Evolutionary conservation across 2,888 invertebrate genomes (phyloP), one percentile per base, ranked within the genome.

Genomic region (Drosophila percnosoma): DNA sequence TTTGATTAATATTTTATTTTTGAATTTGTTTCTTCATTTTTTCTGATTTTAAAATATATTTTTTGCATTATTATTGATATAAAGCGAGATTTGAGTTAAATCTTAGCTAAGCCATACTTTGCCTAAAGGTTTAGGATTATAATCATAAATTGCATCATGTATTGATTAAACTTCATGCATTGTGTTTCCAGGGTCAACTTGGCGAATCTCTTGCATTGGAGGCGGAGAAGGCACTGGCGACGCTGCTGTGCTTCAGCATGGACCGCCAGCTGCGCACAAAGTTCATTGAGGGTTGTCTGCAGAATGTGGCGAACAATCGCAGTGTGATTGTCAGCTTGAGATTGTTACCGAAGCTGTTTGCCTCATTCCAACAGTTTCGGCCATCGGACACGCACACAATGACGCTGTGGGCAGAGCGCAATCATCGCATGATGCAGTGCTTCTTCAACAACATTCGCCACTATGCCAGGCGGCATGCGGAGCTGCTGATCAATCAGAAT

Each of bases 221-320:
- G 93, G 98, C 98, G 1, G 98, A 99, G 92, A 98, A 98, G 89
- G 97, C 97, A 2, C 94, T 99, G 0, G 97, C 97, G 84, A 97
- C 97, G 82, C 93, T 98, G 31, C 94, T 99, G 1, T 98, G 98
- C 91, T 98, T 97, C 90, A 98, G 97, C 89, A 97, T 97, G 2
- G 98, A 98, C 92, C 96, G 97, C 80, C 95, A 97, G 74, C 97
- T 98, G 78, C 95, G 98, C 65, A 97, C 98, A 93, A 98, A 98
- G 93, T 99, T 99, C 90, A 98, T 99, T 78, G 98, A 98, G 93
- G 98, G 98, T 11, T 98, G 98, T 89, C 94, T 98, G 53, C 96
- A 97, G 86, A 98, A 98, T 93, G 94, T 98, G 73, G 96, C 97
- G 18, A 96, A 96, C 81, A 97, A 98, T 93, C 95, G 95, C 95